These are phyloP conservation scores for Podotricha telesiphe DNA, from an alignment of 2,888 invertebrate species.

Conservation along the genomic window DNA sequence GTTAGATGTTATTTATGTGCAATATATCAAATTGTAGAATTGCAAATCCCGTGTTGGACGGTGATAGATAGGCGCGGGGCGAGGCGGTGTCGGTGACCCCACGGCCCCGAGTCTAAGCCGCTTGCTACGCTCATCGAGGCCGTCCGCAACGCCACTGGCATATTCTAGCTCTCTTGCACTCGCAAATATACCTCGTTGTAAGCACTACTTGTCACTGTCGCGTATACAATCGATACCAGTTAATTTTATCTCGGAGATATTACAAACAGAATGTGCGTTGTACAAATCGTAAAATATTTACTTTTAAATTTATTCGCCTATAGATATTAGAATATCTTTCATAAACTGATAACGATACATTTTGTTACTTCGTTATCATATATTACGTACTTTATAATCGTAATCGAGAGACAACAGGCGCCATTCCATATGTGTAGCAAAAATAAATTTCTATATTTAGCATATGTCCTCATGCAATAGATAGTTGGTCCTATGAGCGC, in stretches of 20 bases:
- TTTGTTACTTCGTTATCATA: constrained; percentile 10
- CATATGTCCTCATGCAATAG: constrained; percentile 68
- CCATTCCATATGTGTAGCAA: constrained; percentile 59
- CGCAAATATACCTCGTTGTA: constrained; percentile 42
- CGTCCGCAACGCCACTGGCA: constrained; percentile 56
- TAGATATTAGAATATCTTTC: not conserved
- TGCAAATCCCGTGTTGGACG: constrained; percentile 40
- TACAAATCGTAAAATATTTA: constrained; percentile 2
- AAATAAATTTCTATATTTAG: constrained; percentile 68
- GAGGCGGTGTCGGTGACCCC: constrained; percentile 75
- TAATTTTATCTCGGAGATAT: constrained; percentile 10
- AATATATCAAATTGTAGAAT: constrained; percentile 19
- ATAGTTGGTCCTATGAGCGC: constrained; percentile 57
- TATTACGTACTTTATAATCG: constrained; percentile 19
- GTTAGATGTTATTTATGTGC: constrained; percentile 54
- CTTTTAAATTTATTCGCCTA: not conserved
- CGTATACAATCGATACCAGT: constrained; percentile 21
- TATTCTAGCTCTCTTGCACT: constrained; percentile 58
- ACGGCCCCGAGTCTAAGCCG: constrained; percentile 63
- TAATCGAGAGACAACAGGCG: constrained; percentile 69
- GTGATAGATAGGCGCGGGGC: constrained; percentile 52
- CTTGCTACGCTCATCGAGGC: constrained; percentile 56
- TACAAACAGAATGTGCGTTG: constrained; percentile 5
- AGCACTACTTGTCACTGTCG: constrained; percentile 25
- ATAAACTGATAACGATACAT: constrained; percentile 4